Evolutionary conservation across 2,797 vertebrate species (phyloP), one percentile per base, ranked within the genome.

Genomic region (Myripristis jacobus): DNA sequence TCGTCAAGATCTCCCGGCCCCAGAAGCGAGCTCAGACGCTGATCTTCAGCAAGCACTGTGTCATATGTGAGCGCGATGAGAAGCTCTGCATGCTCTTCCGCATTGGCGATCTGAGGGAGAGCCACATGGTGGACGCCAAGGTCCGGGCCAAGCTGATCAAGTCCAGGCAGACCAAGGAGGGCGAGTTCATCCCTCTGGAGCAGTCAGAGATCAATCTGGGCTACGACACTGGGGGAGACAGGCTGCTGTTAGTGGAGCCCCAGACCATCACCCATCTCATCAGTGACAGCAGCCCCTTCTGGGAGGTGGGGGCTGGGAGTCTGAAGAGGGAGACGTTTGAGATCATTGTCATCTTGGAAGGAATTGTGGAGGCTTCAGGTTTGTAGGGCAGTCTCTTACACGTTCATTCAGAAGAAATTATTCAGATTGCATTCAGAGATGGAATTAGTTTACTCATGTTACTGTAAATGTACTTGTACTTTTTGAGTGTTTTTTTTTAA

Each of bases 121-220:
- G 94, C 72, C 95, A 96, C 91, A 96, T 95, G 94, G 95, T 96
- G 79, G 94, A 96, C 0, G 95, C 95, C 61, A 96, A 95, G 87
- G 93, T 96, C 67, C 78, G 94, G 2, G 95, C 94, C 64, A 96
- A 96, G 80, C 90, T 95, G 8, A 95, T 96, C 76, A 94, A 94
- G 74, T 96, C 95, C 5, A 84, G 95, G 47, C 95, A 96, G 72
- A 96, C 94, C 0, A 92, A 91, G 0, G 94, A 96, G 73, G 94
- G 95, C 0, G 95, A 95, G 84, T 96, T 96, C 81, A 94, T 96
- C 65, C 94, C 94, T 0, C 88, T 96, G 80, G 95, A 96, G 82
- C 95, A 96, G 87, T 94, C 95, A 0, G 95, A 96, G 62, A 92
- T 96, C 79, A 95, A 95, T 76, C 89, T 96, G 67, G 95, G 95